Base-by-base conservation (phyloP, 2,113 vertebrate species). In the Enhydra lutris region DNA sequence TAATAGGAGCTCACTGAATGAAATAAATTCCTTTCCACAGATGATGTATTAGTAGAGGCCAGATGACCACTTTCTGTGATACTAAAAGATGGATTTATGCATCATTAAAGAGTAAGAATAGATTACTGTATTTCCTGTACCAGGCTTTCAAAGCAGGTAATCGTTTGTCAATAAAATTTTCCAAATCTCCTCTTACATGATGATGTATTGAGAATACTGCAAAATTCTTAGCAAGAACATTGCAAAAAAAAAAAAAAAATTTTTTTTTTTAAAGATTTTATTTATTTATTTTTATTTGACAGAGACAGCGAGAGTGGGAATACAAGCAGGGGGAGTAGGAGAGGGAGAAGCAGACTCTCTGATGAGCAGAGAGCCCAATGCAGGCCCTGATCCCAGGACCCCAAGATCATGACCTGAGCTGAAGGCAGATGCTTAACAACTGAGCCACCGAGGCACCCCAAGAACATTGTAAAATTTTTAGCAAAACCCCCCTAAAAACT, bases 21-120 rank as follows among this genome's bases (percentile, higher is more conserved):
- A 94, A 89, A 31, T 83, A 81, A 80, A 86, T 86, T 59, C 39
- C 21, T 94, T 94, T 97, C 94, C 39, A 80, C 20, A 95, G 29
- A 76, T 89, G 4, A 2, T 86, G 76, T 82, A 67, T 89, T 94
- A 81, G 17, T 93, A 91, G 65, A 55, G 20, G 14, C 47, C 55
- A 85, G 12, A 39, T 87, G n/a, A 61, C 14, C 14, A 26, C 23
- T 90, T 45, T 36, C 73, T 87, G 86, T 80, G 13, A 65, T 89
- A 90, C 23, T 78, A 86, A 63, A 80, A 67, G 65, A 20, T 76
- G 9, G 57, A 65, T 86, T 92, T 91, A 93, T 91, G 23, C 4
- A 78, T 91, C 67, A 82, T 42, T 92, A 92, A 92, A 57, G 84
- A 94, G 13, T 13, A 61, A 42, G 24, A 76, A 67, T 80, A 65